Base-by-base conservation (phyloP, 2,797 vertebrate genomes). In the Agapornis canus region DNA sequence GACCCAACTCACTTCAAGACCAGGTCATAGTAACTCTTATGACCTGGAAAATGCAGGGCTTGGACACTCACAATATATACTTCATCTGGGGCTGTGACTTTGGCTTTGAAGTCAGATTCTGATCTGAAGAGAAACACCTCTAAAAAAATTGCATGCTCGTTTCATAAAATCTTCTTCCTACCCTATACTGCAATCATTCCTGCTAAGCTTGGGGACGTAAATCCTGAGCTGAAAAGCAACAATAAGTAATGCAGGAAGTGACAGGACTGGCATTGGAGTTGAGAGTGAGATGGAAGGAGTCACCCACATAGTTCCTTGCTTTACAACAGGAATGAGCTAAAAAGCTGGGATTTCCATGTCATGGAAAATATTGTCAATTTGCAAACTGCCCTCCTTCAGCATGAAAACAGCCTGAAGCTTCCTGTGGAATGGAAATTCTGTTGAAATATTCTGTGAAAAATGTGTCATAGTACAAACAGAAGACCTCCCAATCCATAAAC, bases 341-440 rank as follows among this genome's bases (percentile, higher is more conserved):
- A 94, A 91, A 94, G 20, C 29, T 39, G 43, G 54, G 86, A 84
- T 82, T 86, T 93, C 70, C 56, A 32, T 79, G 56, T 95, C 51
- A 60, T 73, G 93, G 94, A 94, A 96, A 92, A 95, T 83, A 76
- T 18, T 84, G 66, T 52, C 85, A 60, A 42, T 92, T 79, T 42
- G 64, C 45, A 94, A 83, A 92, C 37, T 89, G 32, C 82, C 79
- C 29, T 82, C 42, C 63, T 79, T 92, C 86, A 78, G 54, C 83
- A 72, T 18, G 52, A 88, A 94, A 94, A 71, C 92, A 84, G 77
- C 19, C 65, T 88, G 80, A 90, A 94, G 90, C 49, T 86, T 94
- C 82, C 70, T 48, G 51, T 82, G 73, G 73, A 91, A 86, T 90
- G 92, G 93, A 95, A 96, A 95, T 93, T 91, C 86, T 93, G 81